These are phyloP conservation scores for Erpornis zantholeuca DNA, from an alignment of 2,113 vertebrate genomes.

Conservation along the genomic window DNA sequence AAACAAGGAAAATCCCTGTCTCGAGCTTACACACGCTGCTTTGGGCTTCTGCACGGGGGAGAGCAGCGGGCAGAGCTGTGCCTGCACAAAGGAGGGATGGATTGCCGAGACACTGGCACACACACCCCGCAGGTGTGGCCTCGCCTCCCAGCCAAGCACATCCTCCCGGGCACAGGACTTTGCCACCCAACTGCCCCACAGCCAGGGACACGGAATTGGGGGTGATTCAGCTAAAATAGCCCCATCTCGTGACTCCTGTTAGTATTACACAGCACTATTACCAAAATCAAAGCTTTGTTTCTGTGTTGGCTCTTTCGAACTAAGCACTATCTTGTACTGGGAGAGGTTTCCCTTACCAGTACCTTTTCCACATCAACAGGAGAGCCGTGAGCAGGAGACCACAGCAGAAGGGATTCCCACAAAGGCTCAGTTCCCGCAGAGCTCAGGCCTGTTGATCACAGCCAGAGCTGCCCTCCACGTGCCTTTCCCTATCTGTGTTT, in stretches of 20 bases:
- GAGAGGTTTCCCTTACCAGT: neutral
- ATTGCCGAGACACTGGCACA: accelerated
- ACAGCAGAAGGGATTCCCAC: neutral
- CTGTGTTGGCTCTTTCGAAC: accelerated
- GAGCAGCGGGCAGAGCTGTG: neutral
- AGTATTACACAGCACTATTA: neutral
- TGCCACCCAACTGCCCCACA: accelerated
- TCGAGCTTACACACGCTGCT: accelerated
- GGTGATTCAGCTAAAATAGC: neutral
- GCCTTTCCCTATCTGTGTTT: neutral
- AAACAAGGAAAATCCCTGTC: neutral
- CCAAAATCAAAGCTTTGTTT: accelerated
- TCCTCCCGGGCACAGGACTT: accelerated
- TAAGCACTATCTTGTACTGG: accelerated
- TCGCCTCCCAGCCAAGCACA: accelerated
- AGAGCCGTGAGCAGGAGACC: neutral
- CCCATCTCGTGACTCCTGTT: neutral
- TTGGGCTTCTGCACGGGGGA: neutral
- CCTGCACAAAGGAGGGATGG: accelerated
- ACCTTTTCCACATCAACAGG: neutral
- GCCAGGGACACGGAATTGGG: accelerated
- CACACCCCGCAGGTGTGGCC: accelerated
- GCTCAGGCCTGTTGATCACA: neutral
- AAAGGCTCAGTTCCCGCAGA: neutral
- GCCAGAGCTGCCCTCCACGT: neutral